Base-by-base conservation (phyloP, 2,888 invertebrate genomes). In the Cordilura impudica region DNA sequence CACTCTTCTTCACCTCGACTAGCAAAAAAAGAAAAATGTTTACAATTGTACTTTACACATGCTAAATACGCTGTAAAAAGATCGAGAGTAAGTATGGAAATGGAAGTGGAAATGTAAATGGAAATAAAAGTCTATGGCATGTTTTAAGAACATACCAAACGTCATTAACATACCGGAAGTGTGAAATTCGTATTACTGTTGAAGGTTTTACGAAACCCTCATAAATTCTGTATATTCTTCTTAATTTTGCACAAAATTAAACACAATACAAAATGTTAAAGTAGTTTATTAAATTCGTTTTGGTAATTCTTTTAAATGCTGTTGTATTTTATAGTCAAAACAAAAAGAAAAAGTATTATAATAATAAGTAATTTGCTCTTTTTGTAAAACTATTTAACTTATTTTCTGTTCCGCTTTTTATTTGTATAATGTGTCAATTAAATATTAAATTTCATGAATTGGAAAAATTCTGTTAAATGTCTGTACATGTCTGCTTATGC, bases 121-220 rank as follows among this genome's bases (percentile, higher is more conserved):
- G n/a, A 29, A 49, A 47, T 18, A 60, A 66, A 43, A 35, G 69
- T 29, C 16, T 54, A 2, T 60, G 45, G 54, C 35, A 21, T 45
- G 23, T 19, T 75, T 31, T 43, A 51, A 7, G 19, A 51, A 67
- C 71, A 79, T 75, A 63, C 71, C 75, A 54, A 78, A 78, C 60
- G 75, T 76, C 75, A 81, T 81, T 83, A 84, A 84, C 85, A 85
- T 84, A 85, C 86, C 87, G 87, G 86, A 86, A 87, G 87, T 86
- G 86, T 86, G 84, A 87, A 87, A 78, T 81, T 66, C 60, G 67
- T 80, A 56, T 71, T 63, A 26, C 49, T 65, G 35, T 35, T 26
- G 56, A 39, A 58, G 56, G 18, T 63, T 8, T 29, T 73, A 16
- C 29, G 58, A 35, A 23, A n/a, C 45, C 29, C 49, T 39, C 35